phyloP scores from a whole-genome alignment of 1,140 invertebrate species.

The Drosophila varians region DNA sequence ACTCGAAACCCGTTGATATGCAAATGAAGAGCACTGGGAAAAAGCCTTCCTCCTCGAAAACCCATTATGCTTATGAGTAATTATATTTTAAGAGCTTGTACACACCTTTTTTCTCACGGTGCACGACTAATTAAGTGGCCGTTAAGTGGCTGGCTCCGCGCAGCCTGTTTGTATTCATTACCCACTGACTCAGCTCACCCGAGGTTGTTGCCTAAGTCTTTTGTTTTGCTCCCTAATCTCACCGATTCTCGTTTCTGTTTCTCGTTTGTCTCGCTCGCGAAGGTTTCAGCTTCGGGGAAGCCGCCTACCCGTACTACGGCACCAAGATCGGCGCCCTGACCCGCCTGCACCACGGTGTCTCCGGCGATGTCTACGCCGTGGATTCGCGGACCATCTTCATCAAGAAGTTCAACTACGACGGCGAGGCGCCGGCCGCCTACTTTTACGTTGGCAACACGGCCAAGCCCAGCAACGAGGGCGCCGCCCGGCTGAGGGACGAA shows the following conservation, averaged over 20 bases:
- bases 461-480: constrained; percentile 87
- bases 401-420: constrained; percentile 94
- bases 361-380: constrained; percentile 93
- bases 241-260: constrained; percentile 24
- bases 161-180: constrained; percentile 21
- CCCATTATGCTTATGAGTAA: too few species aligned
- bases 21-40: constrained; percentile 13
- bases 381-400: constrained; percentile 94
- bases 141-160: constrained; percentile 43
- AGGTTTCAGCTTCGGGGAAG: constrained; percentile 59
- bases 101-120: constrained; percentile 3
- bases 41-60: neutral
- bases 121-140: constrained; percentile 46
- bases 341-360: constrained; percentile 91
- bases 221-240: constrained; percentile 55
- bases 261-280: neutral
- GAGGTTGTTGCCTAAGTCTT: constrained; percentile 81
- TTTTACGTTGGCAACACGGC: constrained; percentile 92
- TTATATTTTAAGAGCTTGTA: too few species aligned
- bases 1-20: constrained; percentile 28
- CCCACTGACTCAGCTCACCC: constrained; percentile 41
- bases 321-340: constrained; percentile 91
- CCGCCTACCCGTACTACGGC: constrained; percentile 88
- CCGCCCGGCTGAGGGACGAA: constrained; percentile 91
- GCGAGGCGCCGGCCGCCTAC: constrained; percentile 94